Percentiles rank a stretch among this genome's conserved stretches.
These are phyloP conservation scores for Oscheius sp. DNA, from an alignment of 2,888 invertebrate genomes.

Conservation along the genomic window DNA sequence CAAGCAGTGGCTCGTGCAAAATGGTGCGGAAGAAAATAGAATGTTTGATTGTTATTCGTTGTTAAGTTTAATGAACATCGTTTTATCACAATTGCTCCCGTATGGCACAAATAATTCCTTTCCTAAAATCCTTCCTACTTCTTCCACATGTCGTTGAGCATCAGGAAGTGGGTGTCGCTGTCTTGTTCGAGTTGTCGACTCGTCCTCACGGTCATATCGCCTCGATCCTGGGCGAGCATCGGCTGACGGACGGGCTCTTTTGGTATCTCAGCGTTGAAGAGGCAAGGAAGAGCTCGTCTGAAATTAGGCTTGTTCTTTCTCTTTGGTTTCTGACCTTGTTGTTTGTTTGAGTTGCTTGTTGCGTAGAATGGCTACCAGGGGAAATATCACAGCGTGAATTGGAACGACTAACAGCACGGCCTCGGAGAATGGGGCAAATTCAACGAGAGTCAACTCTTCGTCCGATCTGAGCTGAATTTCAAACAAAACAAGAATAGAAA, in stretches of 20 bases:
- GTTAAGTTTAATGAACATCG: slow-evolving; percentile 7
- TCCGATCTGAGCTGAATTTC: no score
- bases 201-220: slow-evolving; percentile 20
- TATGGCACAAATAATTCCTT: background rate
- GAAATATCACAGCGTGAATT: slow-evolving; percentile 47
- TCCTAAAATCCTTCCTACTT: slow-evolving; percentile 37
- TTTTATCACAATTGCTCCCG: background rate
- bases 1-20: background rate
- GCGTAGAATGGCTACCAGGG: slow-evolving; percentile 45
- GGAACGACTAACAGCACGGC: slow-evolving; percentile 54
- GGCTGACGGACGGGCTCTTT: background rate
- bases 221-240: slow-evolving; percentile 7
- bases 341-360: slow-evolving; percentile 46
- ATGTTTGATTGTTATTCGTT: background rate
- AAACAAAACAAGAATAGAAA: background rate
- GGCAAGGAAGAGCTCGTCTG: slow-evolving; percentile 45
- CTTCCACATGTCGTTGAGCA: slow-evolving; percentile 57
- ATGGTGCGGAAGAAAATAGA: slow-evolving; percentile 1
- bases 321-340: slow-evolving; percentile 34
- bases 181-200: slow-evolving; percentile 41
- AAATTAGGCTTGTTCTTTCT: background rate
- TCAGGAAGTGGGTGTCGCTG: slow-evolving; percentile 49
- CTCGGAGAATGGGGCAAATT: slow-evolving; percentile 50
- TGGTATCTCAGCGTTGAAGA: slow-evolving; percentile 37
- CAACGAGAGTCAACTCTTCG: slow-evolving; percentile 35